Percentiles rank a stretch among this genome's conserved stretches.
phyloP scores from a whole-genome alignment of 2,888 invertebrate species.

The Trissolcus brochymenae region DNA sequence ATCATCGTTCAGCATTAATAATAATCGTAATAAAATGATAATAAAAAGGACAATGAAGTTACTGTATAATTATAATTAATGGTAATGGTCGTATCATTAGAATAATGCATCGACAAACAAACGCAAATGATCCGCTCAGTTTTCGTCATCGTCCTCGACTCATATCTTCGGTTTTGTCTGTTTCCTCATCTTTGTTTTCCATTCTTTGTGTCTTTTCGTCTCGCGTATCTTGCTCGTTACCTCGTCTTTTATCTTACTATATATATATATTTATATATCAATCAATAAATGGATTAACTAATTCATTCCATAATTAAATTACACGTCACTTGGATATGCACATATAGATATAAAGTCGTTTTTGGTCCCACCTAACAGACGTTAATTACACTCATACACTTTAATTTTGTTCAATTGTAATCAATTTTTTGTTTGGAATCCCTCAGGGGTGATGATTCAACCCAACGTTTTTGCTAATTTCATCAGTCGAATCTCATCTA shows the following conservation, averaged over 20 bases:
- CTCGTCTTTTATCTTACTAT: conserved; percentile 57
- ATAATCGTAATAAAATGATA: conserved; percentile 64
- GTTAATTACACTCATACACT: conserved; percentile 72
- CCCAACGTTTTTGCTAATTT: not conserved
- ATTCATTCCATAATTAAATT: conserved; percentile 75
- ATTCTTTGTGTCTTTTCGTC: conserved; percentile 38
- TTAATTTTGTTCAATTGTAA: conserved; percentile 59
- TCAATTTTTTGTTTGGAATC: not conserved
- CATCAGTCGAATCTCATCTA: conserved; percentile 3
- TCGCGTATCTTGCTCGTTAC: conserved; percentile 44
- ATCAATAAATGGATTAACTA: conserved; percentile 74
- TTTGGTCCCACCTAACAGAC: conserved; percentile 77
- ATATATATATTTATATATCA: conserved; percentile 64
- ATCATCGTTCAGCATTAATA: conserved; percentile 58
- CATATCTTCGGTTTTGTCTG: conserved; percentile 48
- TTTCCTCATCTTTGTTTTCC: conserved; percentile 51
- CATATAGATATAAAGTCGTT: conserved; percentile 77
- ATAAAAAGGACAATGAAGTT: conserved; percentile 66
- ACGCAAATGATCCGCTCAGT: conserved; percentile 69
- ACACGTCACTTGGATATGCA: conserved; percentile 76
- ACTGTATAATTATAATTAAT: conserved; percentile 67
- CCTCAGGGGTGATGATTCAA: not conserved
- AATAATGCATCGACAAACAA: conserved; percentile 76
- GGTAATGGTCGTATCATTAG: conserved; percentile 67
- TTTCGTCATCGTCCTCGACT: conserved; percentile 71